Conservation (phyloP, 2,797 vertebrate species). For the Falco cherrug region DNA sequence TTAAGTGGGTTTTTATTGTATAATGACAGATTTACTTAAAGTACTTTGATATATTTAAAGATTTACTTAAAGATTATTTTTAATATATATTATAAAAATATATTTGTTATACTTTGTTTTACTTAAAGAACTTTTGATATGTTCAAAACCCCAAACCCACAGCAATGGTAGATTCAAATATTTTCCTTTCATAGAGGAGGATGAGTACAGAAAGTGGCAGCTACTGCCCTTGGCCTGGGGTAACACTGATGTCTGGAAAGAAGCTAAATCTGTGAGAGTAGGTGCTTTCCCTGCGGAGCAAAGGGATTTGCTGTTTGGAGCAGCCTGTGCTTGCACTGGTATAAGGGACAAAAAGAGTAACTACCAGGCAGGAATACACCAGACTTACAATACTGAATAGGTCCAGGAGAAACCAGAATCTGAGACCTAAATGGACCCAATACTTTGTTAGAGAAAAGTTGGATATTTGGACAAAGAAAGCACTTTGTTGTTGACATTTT, state of each 20-base stretch:
- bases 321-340: rapidly evolving
- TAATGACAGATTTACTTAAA: background rate
- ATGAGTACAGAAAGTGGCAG: background rate
- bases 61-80: too few species aligned
- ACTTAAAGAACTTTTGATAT: background rate
- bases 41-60: too few species aligned
- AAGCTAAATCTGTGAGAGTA: background rate
- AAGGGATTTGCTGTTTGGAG: background rate
- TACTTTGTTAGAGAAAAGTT: background rate
- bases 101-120: background rate
- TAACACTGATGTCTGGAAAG: background rate
- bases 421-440: background rate
- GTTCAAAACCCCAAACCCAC: background rate
- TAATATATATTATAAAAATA: too few species aligned
- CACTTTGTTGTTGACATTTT: background rate
- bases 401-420: background rate
- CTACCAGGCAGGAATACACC: background rate
- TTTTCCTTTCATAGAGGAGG: background rate
- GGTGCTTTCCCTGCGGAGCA: background rate
- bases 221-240: background rate
- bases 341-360: background rate
- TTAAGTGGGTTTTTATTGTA: background rate
- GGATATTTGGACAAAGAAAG: background rate
- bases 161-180: background rate
- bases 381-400: background rate